Evolutionary conservation across 2,113 vertebrate genomes (phyloP).

Genomic region (Syrmaticus mikado): DNA sequence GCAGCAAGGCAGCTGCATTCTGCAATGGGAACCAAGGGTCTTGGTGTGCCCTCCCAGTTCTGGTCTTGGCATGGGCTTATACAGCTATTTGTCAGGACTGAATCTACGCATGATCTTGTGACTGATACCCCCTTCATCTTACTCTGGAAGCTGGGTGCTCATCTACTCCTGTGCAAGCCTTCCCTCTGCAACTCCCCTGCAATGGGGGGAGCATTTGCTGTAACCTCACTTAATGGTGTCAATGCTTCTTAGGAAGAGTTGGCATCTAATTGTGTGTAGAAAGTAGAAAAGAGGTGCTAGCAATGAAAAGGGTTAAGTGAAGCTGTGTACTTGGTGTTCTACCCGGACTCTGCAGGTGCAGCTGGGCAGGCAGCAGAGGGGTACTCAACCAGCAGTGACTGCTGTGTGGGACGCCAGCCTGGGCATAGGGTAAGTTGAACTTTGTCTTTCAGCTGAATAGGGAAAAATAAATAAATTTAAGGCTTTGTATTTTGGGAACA

Average conservation of each 20-base stretch:
- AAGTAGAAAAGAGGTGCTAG: accelerated
- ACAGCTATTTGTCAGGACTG: accelerated
- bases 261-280: not conserved
- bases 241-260: not conserved
- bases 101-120: not conserved
- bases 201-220: not conserved
- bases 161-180: not conserved
- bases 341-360: accelerated
- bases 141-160: not conserved
- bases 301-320: not conserved
- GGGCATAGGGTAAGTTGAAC: not conserved
- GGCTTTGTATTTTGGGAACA: not conserved
- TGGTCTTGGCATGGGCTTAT: not conserved
- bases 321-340: not conserved
- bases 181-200: not conserved
- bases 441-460: not conserved
- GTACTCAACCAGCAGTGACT: not conserved
- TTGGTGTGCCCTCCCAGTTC: accelerated
- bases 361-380: accelerated
- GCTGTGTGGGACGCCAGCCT: not conserved
- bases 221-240: not conserved
- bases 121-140: not conserved
- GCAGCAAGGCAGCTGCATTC: not conserved
- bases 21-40: not conserved
- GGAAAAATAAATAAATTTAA: not conserved